Base-by-base conservation (phyloP, 2,888 invertebrate genomes). In the Crossocerus cetratus region DNA sequence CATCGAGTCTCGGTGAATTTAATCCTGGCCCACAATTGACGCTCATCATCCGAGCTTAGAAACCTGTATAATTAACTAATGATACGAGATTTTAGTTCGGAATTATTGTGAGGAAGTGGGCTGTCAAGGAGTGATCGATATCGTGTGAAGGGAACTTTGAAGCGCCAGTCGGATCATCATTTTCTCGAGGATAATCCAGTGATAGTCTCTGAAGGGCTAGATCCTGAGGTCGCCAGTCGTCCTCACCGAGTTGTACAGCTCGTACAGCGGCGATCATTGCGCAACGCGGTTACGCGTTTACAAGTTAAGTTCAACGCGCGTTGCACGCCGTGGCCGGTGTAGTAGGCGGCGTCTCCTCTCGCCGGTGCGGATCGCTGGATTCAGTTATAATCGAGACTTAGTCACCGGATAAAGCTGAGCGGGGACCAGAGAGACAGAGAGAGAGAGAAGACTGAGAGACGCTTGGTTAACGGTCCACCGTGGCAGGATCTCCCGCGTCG, bases 251-350 rank as follows among this genome's bases (percentile, higher is more conserved):
- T 32, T 58, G 60, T 62, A 69, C 61, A 66, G 74, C 77, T 82
- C 84, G 84, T 82, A 83, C 83, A 84, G 76, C 69, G 69, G 74
- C 76, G 76, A 82, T 73, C 74, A 72, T 82, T 80, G 76, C 78
- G 79, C 77, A 82, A 82, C 72, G 72, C 65, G 72, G 72, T 82
- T 80, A 76, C 79, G 60, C 70, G 72, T 58, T 63, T 69, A 67
- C 74, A 69, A 61, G 53, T 58, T 32, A 32, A 32, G 32, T 32
- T 32, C 32, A 32, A 32, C 32, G 32, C 32, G 65, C 64, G 53
- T 57, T 16, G 55, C 56, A 55, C 66, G 56, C 49, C 57, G 45
- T 56, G 61, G 63, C 54, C 22, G 55, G 45, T 32, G 32, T 65
- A 32, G 59, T 44, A 16, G 62, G 32, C 18, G 13, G 18, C 18